Evolutionary conservation across 2,888 invertebrate genomes (phyloP), one percentile per base, ranked within the genome.

Genomic region (Seira sanloemensis): DNA sequence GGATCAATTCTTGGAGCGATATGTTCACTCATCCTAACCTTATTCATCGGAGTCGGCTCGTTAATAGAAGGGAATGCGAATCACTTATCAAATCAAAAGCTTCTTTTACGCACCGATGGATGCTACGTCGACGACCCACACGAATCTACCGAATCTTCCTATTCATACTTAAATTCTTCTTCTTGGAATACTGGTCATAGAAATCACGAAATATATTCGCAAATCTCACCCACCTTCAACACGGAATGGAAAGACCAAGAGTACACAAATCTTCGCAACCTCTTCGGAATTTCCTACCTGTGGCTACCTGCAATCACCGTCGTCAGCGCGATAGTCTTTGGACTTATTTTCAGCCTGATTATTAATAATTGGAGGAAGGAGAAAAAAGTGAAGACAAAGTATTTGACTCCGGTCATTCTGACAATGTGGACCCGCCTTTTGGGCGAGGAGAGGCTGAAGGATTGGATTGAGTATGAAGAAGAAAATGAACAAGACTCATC

Each of bases 21-120:
- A 18, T 77, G 83, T 19, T 72, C 86, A 0, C 62, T 88, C n/a
- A 18, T 27, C 1, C 24, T 86, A 0, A 88, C 84, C 1, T 50
- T 87, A 18, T 87, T 88, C 62, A 75, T 87, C 75, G 86, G 87
- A 21, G 46, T 88, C 26, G 88, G 88, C 0, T 86, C 85, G 0
- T 79, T 86, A 23, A 46, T 88, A 0, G 82, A 86, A 18, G 85
- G 79, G 67, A 84, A 86, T 65, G 82, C 85, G 18, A 75, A 78
- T 7, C 21, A 79, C 0, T 65, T 88, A 0, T 86, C 87, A 0
- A 69, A 86, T 71, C 88, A 88, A 50, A 87, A 87, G 62, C 67
- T 88, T 0, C 18, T 67, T 4, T n/a, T 87, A 1, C 27, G 78
- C n/a, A 74, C 79, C 0, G 74, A 81, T 50, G 85, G 85, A 0